Percentiles rank a stretch among this genome's conserved stretches.
Conservation (phyloP, 2,888 invertebrate species). For the Lordiphosa andalusiaca region DNA sequence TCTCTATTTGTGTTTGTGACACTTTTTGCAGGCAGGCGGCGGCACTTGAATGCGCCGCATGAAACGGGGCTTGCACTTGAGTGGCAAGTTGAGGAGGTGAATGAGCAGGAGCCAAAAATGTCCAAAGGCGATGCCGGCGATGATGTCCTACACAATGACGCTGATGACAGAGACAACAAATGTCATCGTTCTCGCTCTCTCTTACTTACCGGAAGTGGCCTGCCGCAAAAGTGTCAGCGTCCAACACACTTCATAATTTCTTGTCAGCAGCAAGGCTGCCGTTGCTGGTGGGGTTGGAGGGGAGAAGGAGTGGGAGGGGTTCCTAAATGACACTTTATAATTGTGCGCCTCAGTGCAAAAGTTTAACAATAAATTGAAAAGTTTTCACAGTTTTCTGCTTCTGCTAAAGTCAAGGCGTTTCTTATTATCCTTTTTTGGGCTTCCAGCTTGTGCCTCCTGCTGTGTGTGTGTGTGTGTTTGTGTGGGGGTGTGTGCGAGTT, state of each 20-base stretch:
- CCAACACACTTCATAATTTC: slow-evolving; percentile 67
- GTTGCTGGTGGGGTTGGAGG: background rate
- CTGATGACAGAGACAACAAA: slow-evolving; percentile 47
- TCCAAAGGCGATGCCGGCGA: slow-evolving; percentile 51
- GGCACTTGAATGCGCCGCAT: slow-evolving; percentile 62
- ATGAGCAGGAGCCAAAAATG: slow-evolving; percentile 47
- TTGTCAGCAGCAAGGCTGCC: slow-evolving; percentile 44
- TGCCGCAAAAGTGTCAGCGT: slow-evolving; percentile 63
- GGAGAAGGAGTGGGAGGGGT: slow-evolving; percentile 6
- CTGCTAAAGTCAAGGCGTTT: slow-evolving; percentile 62
- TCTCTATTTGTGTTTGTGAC: slow-evolving; percentile 72
- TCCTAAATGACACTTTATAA: slow-evolving; percentile 76
- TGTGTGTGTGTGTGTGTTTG: slow-evolving; percentile 29
- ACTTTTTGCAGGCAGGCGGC: slow-evolving; percentile 46
- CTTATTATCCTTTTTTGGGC: slow-evolving; percentile 68
- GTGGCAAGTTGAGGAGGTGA: slow-evolving; percentile 50
- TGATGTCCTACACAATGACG: slow-evolving; percentile 48
- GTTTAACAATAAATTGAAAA: slow-evolving; percentile 77
- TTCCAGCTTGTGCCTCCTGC: slow-evolving; percentile 19
- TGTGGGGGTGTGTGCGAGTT: slow-evolving; percentile 2
- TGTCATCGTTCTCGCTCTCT: slow-evolving; percentile 15
- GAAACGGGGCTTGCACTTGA: slow-evolving; percentile 66
- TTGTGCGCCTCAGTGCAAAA: slow-evolving; percentile 75
- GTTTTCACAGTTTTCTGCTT: slow-evolving; percentile 62
- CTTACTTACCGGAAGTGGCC: slow-evolving; percentile 62